Base-by-base conservation (phyloP, 2,888 invertebrate species). In the Escarpia spicata region DNA sequence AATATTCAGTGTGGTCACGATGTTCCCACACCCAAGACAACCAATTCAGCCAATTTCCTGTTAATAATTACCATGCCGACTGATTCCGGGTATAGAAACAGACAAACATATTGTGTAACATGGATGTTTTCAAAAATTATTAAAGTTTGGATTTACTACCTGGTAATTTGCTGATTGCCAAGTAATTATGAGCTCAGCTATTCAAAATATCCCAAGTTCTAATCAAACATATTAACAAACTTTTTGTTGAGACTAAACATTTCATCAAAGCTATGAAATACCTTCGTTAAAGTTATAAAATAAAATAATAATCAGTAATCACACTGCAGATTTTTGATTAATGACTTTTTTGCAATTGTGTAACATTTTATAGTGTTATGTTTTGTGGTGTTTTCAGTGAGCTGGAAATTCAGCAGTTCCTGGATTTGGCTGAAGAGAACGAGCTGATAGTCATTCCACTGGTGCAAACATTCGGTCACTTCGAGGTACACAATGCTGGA, bases 381-480 rank as follows among this genome's bases (percentile, higher is more conserved):
- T 19, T 90, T 92, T 91, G n/a, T 92, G 43, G 10, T 95, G 95
- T 92, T 94, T 94, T 90, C 95, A 95, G 75, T 75, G 75, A 75
- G n/a, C 75, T 75, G 90, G 96, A 96, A 45, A 95, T 97, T 91
- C 92, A 94, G 91, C 97, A 97, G 94, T 97, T 98, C 92, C 96
- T 98, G 92, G 96, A 97, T 93, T 97, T 98, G 95, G 98, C 98
- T 0, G 96, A 96, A 52, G 95, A 97, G 43, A 97, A 97, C 93
- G 97, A 97, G 26, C 97, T 98, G 0, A 97, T 97, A 93, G 97
- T 98, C 0, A 98, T 98, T 94, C 98, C 98, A 0, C 96, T 98
- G 92, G 97, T 98, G n/a, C 98, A 98, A 96, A 98, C 98, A 0
- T 98, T 98, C 96, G 98, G 98, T 0, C 98, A 98, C 95, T 96